Conservation (phyloP, 2,797 vertebrate genomes). For the Myotis findleyi region DNA sequence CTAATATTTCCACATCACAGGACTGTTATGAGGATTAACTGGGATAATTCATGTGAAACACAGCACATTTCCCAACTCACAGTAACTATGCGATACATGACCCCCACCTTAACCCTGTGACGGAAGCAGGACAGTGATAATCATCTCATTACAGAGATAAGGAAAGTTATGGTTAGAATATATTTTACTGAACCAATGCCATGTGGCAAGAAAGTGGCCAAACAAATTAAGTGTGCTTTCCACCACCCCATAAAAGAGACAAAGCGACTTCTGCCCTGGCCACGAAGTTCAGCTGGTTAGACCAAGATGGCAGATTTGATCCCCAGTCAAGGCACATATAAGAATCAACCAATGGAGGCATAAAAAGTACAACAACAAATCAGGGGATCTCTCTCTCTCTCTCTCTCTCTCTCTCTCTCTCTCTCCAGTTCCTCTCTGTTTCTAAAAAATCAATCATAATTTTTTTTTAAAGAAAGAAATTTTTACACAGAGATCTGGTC, state of each 20-base stretch:
- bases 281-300: background rate
- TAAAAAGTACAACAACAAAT: background rate
- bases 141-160: constrained; percentile 5
- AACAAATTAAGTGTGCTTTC: background rate
- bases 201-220: background rate
- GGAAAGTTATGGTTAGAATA: background rate
- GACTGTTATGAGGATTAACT: background rate
- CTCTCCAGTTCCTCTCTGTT: too few species aligned
- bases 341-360: background rate
- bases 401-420: too few species aligned
- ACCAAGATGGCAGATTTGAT: background rate
- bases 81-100: background rate
- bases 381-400: background rate
- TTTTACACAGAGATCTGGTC: background rate
- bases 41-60: background rate
- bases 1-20: background rate
- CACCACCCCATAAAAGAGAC: background rate
- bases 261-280: background rate
- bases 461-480: background rate
- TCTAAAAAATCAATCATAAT: too few species aligned
- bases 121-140: background rate
- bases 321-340: background rate
- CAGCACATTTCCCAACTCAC: background rate
- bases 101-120: constrained; percentile 36
- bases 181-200: background rate